A percentile compares a stretch with the other conserved stretches of the same genome.
Evolutionary conservation across 2,797 vertebrate species (phyloP).

Genomic region (Percopsis omiscomaycus): DNA sequence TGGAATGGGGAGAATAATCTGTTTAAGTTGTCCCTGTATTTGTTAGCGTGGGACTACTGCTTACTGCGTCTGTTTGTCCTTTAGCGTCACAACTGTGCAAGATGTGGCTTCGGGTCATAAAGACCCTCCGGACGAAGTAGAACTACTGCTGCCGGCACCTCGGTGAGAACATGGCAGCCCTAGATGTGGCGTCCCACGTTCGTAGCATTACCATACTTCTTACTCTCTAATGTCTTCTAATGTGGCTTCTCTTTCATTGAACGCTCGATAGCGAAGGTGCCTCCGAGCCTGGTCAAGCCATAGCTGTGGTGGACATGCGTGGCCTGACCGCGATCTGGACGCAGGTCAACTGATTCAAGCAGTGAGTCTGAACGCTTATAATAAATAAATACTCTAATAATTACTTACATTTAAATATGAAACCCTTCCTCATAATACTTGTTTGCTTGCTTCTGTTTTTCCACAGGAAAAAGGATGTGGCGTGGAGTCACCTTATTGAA

Average conservation of each 20-base stretch:
- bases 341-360: not conserved
- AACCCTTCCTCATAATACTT: not conserved
- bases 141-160: conserved; percentile 12
- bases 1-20: too few species aligned
- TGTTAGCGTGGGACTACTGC: too few species aligned
- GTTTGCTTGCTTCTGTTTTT: conserved; percentile 21
- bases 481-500: conserved; percentile 40
- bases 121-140: conserved; percentile 6
- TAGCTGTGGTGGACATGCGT: conserved; percentile 29
- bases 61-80: too few species aligned
- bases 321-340: conserved; percentile 11
- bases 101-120: not conserved
- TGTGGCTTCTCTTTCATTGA: conserved; percentile 41
- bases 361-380: conserved; percentile 30
- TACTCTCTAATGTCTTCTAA: conserved; percentile 30
- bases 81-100: too few species aligned
- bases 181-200: not conserved
- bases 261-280: conserved; percentile 18
- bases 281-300: conserved; percentile 20
- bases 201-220: not conserved
- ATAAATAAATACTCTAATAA: too few species aligned
- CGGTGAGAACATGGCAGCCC: conserved; percentile 32
- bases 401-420: too few species aligned
- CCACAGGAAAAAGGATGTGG: conserved; percentile 33
- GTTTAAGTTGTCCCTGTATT: too few species aligned